Percentiles rank a stretch among this genome's conserved stretches.
Conservation (phyloP, 2,888 invertebrate genomes). For the Perizoma flavofasciatum region DNA sequence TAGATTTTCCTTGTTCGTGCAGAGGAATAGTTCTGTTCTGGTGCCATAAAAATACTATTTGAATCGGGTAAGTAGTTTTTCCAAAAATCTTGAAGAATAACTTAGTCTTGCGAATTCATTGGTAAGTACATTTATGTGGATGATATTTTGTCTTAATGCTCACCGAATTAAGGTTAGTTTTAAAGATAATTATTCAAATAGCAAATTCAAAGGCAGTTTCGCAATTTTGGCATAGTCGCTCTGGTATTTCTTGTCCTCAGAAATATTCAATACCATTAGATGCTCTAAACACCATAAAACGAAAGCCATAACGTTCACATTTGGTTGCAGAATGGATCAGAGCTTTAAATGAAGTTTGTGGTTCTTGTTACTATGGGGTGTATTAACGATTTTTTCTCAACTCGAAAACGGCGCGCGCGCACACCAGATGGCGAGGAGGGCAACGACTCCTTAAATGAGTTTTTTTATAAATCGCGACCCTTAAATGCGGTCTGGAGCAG, state of each 20-base stretch:
- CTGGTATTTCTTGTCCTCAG: background rate
- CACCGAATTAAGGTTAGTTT: too few relatives aligned
- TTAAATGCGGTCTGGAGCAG: conserved; percentile 68
- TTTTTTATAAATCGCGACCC: conserved; percentile 73
- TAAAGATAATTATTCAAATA: too few relatives aligned
- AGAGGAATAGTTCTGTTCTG: too few relatives aligned
- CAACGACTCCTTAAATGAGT: conserved; percentile 74
- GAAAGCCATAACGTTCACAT: conserved; percentile 10
- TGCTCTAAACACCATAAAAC: background rate
- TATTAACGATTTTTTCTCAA: conserved; percentile 49
- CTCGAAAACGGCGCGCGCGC: conserved; percentile 53
- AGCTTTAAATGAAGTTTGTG: conserved; percentile 13
- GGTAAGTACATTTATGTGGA: too few relatives aligned
- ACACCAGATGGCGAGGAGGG: conserved; percentile 73
- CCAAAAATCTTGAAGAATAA: too few relatives aligned
- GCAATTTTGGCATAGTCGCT: too few relatives aligned
- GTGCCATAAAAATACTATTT: too few relatives aligned
- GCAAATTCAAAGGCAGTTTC: too few relatives aligned
- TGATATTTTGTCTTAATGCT: too few relatives aligned
- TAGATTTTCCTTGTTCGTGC: too few relatives aligned
- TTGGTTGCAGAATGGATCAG: background rate
- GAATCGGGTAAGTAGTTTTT: too few relatives aligned
- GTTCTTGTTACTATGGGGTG: conserved; percentile 55
- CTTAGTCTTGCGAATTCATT: too few relatives aligned
- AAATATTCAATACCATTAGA: background rate